Evolutionary conservation across 2,888 invertebrate species (phyloP), one percentile per base, ranked within the genome.

Genomic region (Drosophila buzzatii): DNA sequence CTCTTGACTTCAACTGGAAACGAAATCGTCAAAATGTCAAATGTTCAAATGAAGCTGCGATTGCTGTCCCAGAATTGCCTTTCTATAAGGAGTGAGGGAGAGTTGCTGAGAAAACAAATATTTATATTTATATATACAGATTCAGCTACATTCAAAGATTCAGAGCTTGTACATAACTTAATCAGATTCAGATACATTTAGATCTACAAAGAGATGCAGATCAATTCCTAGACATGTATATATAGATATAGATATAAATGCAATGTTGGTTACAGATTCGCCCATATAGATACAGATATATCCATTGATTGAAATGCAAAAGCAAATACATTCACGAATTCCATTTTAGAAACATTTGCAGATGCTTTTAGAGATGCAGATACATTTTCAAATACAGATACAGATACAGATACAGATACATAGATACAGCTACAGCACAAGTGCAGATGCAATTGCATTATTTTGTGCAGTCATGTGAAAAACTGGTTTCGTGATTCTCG

Each of bases 1-100:
- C 69, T 73, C 80, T 77, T 79, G 84, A 83, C 71, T 62, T 42
- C 55, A 42, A 58, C 52, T 71, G 58, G 41, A 69, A 73, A 65
- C 45, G 39, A 6, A 51, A 33, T 18, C 39, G 58, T 53, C 68
- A 77, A 86, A 85, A 85, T 79, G 84, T 79, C 86, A 89, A 79
- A 73, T 65, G 79, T 52, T 68, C 61, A 57, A 35, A 14, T 51
- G 59, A 52, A 64, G 57, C 47, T 59, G 33, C 42, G 57, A 49
- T 61, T 58, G 49, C 18, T 44, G 60, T 33, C 12, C 33, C 35
- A 61, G 10, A 8, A 8, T 10, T 33, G 14, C 37, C 47, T 57
- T 65, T 63, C 55, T 14, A 9, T 8, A 64, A 66, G 55, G 61
- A 66, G 69, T 2, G 20, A n/a, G n/a, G 37, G 55, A 64, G 65